Evolutionary conservation across 2,888 invertebrate genomes (phyloP), one percentile per base, ranked within the genome.

Genomic region (Leucophenga maculata): DNA sequence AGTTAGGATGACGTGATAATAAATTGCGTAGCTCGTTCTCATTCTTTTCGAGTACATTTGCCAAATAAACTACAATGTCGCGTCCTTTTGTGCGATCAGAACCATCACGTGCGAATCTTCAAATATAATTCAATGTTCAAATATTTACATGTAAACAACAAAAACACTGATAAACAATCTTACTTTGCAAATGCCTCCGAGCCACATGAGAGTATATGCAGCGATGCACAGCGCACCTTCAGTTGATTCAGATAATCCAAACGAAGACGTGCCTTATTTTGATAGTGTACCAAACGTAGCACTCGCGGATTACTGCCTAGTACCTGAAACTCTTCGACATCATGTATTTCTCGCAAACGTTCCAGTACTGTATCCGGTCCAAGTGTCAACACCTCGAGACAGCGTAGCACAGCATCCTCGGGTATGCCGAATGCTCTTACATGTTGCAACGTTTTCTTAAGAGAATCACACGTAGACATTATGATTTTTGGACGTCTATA

Each of bases 1-100:
- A 93, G 82, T 90, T 92, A 3, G 92, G 92, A 87, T 94, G 94
- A 6, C 89, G 89, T 18, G 86, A 88, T 18, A 94, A 83, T 71
- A 84, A 72, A 46, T 78, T 76, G 8, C 88, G 82, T 13, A 91
- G 78, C 54, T 81, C 71, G 50, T 74, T 72, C 70, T 82, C 75
- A 65, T 85, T 65, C 59, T 81, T 70, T 66, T 85, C 69, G 1
- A 91, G 82, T 14, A 88, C 73, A n/a, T 86, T 83, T 11, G 86
- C 78, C 13, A 91, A 74, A 74, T 88, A 90, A 6, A 86, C 78
- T 0, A 89, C 73, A 1, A 90, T 82, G 76, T 91, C 91, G 0
- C 79, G 80, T 0, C 88, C 88, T 71, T 87, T 88, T 6, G 90
- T 90, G 82, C 91, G 84, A 88, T 92, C 87, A 80, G 91, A 87